These are phyloP conservation scores for Coleophora flavipennella DNA, from an alignment of 2,888 invertebrate genomes.

Conservation along the genomic window DNA sequence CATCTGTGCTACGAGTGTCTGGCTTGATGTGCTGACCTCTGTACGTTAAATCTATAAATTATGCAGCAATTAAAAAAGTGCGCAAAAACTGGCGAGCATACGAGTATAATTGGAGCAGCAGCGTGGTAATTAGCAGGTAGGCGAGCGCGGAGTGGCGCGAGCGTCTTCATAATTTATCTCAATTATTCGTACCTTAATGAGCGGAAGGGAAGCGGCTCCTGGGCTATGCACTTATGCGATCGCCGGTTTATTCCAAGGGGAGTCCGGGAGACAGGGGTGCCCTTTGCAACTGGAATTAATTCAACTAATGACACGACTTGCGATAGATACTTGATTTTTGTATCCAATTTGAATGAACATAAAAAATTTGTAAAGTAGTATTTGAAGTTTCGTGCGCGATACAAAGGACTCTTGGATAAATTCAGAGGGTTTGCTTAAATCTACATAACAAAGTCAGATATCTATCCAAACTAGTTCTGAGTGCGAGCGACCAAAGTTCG, in stretches of 20 bases:
- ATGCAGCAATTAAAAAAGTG: background rate
- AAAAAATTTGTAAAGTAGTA: too few relatives aligned
- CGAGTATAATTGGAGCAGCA: slow-evolving; percentile 38
- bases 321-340: too few relatives aligned
- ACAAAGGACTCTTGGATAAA: too few relatives aligned
- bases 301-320: background rate
- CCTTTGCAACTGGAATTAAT: background rate
- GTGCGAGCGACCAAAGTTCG: too few relatives aligned
- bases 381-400: too few relatives aligned
- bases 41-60: background rate
- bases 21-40: too few relatives aligned
- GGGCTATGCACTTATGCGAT: slow-evolving; percentile 11
- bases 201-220: slow-evolving; percentile 47
- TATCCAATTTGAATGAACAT: too few relatives aligned
- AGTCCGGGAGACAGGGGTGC: too few relatives aligned
- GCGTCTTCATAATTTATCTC: slow-evolving; percentile 69
- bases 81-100: background rate
- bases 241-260: slow-evolving; percentile 9
- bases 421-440: too few relatives aligned
- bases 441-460: too few relatives aligned
- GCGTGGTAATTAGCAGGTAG: slow-evolving; percentile 58
- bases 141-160: slow-evolving; percentile 32
- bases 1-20: too few relatives aligned
- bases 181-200: slow-evolving; percentile 64
- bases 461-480: too few relatives aligned